Percentiles rank a stretch among this genome's conserved stretches.
phyloP scores from a whole-genome alignment of 1,140 invertebrate genomes.

The Hormaphis cornu region DNA sequence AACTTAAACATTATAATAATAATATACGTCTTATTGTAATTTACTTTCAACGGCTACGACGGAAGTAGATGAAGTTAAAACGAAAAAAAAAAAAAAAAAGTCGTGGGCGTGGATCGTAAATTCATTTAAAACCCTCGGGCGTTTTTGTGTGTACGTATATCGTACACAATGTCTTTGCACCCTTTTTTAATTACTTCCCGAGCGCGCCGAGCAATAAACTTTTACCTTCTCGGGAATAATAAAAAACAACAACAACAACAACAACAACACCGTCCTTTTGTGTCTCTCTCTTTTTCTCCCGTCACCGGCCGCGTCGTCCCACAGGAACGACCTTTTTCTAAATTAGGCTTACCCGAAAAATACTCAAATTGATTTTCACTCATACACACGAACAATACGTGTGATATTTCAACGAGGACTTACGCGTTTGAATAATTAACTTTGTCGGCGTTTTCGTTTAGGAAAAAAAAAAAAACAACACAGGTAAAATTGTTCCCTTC shows the following conservation, averaged over 20 bases:
- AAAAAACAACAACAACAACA: slow-evolving; percentile 1
- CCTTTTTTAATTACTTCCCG: slow-evolving; percentile 29
- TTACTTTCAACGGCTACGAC: neutral
- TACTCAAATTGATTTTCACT: slow-evolving; percentile 10
- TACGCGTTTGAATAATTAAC: neutral
- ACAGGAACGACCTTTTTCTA: slow-evolving; percentile 3
- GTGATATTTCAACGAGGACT: slow-evolving; percentile 5
- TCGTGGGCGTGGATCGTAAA: neutral
- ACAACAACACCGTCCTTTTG: slow-evolving; percentile 14
- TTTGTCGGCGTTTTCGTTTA: neutral
- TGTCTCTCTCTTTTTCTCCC: neutral
- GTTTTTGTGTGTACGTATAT: slow-evolving; percentile 2
- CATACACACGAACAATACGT: neutral
- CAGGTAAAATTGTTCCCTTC: too few relatives aligned
- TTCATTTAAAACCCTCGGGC: slow-evolving; percentile 21
- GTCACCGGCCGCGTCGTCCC: neutral
- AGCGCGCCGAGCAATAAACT: slow-evolving; percentile 26
- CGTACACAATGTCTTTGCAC: slow-evolving; percentile 25
- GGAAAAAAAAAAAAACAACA: neutral
- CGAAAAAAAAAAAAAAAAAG: neutral
- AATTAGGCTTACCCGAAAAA: slow-evolving; percentile 24
- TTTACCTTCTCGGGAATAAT: slow-evolving; percentile 18
- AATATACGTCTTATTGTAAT: too few relatives aligned
- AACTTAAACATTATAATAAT: too few relatives aligned
- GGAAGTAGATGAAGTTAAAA: neutral